Evolutionary conservation across 53 echinoderm and acorn worm species (phyloP).

Genomic region (Crossaster papposus): DNA sequence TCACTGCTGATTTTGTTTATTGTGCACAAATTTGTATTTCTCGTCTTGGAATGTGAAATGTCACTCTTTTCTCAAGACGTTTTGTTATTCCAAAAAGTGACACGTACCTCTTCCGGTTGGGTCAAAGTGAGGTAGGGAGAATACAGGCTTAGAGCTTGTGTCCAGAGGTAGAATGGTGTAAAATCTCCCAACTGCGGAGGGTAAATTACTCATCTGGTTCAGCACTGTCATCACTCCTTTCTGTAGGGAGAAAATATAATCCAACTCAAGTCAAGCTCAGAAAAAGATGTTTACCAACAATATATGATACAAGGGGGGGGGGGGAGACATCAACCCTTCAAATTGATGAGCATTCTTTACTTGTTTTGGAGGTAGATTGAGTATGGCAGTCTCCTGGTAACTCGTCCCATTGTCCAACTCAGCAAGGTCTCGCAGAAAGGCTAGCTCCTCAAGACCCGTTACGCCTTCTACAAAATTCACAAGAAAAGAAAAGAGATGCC

Average conservation of each 20-base stretch:
- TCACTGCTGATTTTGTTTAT: no score
- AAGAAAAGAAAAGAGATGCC: neutral
- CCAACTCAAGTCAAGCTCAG: neutral
- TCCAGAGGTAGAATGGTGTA: slow-evolving; percentile 73
- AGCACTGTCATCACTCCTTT: slow-evolving; percentile 99
- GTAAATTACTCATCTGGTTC: slow-evolving; percentile 91
- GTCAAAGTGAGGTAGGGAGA: slow-evolving; percentile 92
- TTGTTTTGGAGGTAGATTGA: slow-evolving; percentile 74
- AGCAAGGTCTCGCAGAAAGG: slow-evolving; percentile 90
- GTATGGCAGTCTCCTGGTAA: slow-evolving; percentile 22
- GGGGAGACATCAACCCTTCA: neutral
- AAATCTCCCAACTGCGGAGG: slow-evolving; percentile 94
- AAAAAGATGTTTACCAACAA: neutral
- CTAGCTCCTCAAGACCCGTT: slow-evolving; percentile 89
- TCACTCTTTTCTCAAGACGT: neutral
- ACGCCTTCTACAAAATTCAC: slow-evolving; percentile 69
- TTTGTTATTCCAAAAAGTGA: neutral
- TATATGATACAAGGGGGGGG: neutral
- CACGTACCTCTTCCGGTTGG: slow-evolving; percentile 81
- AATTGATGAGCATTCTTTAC: slow-evolving; percentile 4
- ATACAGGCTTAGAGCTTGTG: slow-evolving; percentile 55
- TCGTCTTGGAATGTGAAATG: neutral
- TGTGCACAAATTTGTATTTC: no score
- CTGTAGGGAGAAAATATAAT: slow-evolving; percentile 54
- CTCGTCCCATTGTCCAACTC: slow-evolving; percentile 90